Conservation (phyloP, 2,888 invertebrate species). For the Chrysolina americana region DNA sequence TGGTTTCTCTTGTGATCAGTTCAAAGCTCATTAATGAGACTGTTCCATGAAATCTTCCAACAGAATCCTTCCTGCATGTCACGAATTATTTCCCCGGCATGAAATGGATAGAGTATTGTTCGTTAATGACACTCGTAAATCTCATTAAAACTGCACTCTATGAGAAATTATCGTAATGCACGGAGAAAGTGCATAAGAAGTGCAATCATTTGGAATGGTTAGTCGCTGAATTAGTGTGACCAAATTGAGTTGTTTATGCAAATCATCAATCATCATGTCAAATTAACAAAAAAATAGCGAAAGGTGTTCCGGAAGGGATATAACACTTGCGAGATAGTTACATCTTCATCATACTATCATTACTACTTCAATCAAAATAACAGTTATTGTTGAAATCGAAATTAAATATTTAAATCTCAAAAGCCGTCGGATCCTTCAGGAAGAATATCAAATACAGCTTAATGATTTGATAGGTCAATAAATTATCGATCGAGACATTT, state of each 20-base stretch:
- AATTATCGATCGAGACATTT: not conserved
- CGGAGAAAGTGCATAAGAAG: constrained; percentile 37
- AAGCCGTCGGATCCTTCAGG: too few relatives aligned
- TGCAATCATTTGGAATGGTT: constrained; percentile 26
- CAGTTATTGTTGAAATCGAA: not conserved
- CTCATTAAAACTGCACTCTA: constrained; percentile 6
- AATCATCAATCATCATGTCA: constrained; percentile 1
- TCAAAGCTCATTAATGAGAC: not conserved
- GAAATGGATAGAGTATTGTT: not conserved
- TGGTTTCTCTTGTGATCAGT: not conserved
- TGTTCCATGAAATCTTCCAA: not conserved
- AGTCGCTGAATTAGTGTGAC: constrained; percentile 12
- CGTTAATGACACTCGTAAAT: not conserved
- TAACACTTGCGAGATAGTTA: not conserved
- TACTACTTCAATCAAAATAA: not conserved
- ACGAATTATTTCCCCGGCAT: not conserved
- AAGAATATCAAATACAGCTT: too few relatives aligned
- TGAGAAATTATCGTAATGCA: constrained; percentile 8
- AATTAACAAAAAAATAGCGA: not conserved
- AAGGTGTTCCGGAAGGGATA: not conserved
- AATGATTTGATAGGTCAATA: too few relatives aligned
- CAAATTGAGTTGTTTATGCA: constrained; percentile 17
- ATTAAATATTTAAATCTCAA: too few relatives aligned
- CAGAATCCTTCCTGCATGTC: not conserved
- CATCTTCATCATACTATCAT: not conserved